These are phyloP conservation scores for Arothron firmamentum DNA, from an alignment of 2,113 vertebrate genomes.

Conservation along the genomic window DNA sequence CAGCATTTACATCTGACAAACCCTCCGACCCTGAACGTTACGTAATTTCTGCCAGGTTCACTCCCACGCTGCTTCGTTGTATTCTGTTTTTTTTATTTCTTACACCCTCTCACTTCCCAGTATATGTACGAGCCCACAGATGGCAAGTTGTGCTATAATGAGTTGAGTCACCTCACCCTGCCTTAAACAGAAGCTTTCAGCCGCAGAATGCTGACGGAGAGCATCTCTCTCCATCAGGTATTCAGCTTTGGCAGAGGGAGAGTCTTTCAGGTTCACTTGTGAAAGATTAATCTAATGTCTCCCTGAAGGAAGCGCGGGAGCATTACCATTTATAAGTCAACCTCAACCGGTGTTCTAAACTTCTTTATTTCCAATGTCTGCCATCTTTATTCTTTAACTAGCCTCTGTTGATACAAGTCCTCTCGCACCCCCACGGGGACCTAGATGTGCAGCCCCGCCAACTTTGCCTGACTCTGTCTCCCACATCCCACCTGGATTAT, in stretches of 20 bases:
- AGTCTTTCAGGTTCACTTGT: conserved; percentile 6
- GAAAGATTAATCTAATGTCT: not conserved
- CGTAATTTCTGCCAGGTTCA: conserved; percentile 37
- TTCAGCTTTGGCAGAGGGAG: not conserved
- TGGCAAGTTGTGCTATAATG: conserved; percentile 49
- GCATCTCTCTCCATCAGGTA: conserved; percentile 18
- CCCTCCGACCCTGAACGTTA: conserved; percentile 32
- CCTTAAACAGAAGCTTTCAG: conserved; percentile 13
- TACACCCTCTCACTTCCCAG: conserved; percentile 40
- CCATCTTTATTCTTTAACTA: conserved; percentile 1
- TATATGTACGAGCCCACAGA: conserved; percentile 46
- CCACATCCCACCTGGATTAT: conserved; percentile 43
- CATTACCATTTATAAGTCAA: too few relatives aligned
- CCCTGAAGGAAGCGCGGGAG: not conserved
- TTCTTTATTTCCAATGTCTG: not conserved
- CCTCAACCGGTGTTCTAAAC: not conserved
- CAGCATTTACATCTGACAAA: conserved; percentile 28
- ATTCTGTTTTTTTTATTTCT: conserved; percentile 16
- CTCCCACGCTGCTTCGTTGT: conserved; percentile 35
- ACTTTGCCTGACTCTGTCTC: conserved; percentile 36
- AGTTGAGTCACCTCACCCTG: conserved; percentile 26
- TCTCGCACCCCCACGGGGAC: not conserved
- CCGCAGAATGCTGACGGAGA: conserved; percentile 3
- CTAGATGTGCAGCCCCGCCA: conserved; percentile 11
- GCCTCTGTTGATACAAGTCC: not conserved